These are phyloP conservation scores for Coilia nasus DNA, from an alignment of 2,797 vertebrate genomes.

Conservation along the genomic window DNA sequence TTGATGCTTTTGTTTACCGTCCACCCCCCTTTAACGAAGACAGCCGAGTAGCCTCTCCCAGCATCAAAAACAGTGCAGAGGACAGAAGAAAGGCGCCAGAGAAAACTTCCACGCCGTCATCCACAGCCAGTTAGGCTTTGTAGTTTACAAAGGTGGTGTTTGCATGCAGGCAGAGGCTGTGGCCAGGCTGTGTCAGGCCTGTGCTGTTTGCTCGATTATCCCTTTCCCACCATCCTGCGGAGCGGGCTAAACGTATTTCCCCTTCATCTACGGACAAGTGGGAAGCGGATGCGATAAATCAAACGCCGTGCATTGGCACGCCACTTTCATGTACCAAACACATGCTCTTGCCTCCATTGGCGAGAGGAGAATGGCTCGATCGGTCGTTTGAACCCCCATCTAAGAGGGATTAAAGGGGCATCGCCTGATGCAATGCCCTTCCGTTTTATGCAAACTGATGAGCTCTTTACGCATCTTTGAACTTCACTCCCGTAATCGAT, in stretches of 20 bases:
- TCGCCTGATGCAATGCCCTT: constrained; percentile 50
- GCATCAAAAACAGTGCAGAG: constrained; percentile 46
- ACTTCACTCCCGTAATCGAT: constrained; percentile 50
- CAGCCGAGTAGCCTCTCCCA: constrained; percentile 24
- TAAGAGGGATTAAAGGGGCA: constrained; percentile 59
- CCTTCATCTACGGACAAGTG: constrained; percentile 38
- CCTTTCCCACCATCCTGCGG: constrained; percentile 34
- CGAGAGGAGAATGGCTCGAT: constrained; percentile 53
- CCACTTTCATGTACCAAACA: constrained; percentile 55
- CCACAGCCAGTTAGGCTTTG: not conserved
- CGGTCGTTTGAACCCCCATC: constrained; percentile 58
- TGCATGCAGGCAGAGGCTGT: not conserved
- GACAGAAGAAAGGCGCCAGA: constrained; percentile 6
- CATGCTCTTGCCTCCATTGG: constrained; percentile 48
- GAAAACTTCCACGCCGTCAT: not conserved
- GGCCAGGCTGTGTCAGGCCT: not conserved
- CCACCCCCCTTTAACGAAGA: constrained; percentile 54
- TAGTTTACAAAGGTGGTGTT: not conserved
- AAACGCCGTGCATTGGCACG: constrained; percentile 1
- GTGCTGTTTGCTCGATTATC: constrained; percentile 21
- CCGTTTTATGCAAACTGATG: constrained; percentile 44
- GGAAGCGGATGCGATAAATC: constrained; percentile 48
- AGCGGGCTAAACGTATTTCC: constrained; percentile 31
- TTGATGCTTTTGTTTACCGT: constrained; percentile 56
- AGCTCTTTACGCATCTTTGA: constrained; percentile 51